A percentile compares a stretch with the other conserved stretches of the same genome.
Evolutionary conservation across 2,888 invertebrate species (phyloP).

Genomic region (Koerneria pararmatus): DNA sequence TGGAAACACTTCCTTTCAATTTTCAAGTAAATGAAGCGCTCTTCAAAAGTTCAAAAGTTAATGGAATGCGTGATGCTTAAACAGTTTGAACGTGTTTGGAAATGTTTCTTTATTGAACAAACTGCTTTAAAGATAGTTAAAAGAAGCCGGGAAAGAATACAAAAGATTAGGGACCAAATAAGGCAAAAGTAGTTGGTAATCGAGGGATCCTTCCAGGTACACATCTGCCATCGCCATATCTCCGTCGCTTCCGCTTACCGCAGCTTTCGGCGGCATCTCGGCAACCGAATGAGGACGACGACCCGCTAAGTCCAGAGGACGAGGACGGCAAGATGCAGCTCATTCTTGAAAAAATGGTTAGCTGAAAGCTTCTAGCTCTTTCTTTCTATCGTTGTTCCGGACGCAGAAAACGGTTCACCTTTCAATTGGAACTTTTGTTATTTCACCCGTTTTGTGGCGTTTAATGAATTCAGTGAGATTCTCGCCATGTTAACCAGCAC

Average conservation of each 20-base stretch:
- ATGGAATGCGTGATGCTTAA: too few species aligned
- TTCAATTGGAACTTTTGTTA: background rate
- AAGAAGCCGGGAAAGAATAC: too few species aligned
- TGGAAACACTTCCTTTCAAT: too few species aligned
- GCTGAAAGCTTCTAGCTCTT: background rate
- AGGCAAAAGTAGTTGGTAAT: too few species aligned
- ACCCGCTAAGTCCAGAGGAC: constrained; percentile 13
- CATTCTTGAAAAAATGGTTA: constrained; percentile 19
- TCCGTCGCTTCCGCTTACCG: constrained; percentile 14
- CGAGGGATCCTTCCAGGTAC: constrained; percentile 4
- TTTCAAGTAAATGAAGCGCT: too few species aligned
- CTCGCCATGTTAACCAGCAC: constrained; percentile 15
- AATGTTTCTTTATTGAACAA: too few species aligned
- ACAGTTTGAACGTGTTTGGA: too few species aligned
- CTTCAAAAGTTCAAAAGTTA: too few species aligned
- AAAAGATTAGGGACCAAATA: too few species aligned
- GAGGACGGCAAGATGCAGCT: constrained; percentile 16
- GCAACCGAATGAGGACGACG: constrained; percentile 2
- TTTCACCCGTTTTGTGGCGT: background rate
- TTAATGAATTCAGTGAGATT: background rate
- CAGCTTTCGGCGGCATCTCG: constrained; percentile 2
- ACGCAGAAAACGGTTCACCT: background rate
- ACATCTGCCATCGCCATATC: constrained; percentile 22
- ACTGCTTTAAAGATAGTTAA: too few species aligned
- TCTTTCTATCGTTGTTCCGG: background rate